Conservation (phyloP, 2,797 vertebrate species). For the Eulemur coronatus region DNA sequence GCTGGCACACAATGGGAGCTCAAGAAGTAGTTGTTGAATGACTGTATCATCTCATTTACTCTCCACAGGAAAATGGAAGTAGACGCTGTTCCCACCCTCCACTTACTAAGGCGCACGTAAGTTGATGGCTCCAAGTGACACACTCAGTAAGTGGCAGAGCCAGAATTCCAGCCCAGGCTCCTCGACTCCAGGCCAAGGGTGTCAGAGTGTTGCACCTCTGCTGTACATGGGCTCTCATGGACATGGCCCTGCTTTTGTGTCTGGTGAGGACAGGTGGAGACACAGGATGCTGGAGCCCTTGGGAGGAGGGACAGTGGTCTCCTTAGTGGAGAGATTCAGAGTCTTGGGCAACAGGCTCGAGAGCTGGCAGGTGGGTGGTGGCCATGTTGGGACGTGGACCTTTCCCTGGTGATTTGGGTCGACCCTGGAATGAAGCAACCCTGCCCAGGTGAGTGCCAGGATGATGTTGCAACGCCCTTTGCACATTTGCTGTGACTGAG, state of each 20-base stretch:
- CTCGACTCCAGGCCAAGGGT: background rate
- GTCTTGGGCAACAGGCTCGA: background rate
- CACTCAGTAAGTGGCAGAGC: background rate
- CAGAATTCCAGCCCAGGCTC: background rate
- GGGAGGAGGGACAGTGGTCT: background rate
- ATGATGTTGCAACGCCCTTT: accelerated
- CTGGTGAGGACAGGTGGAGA: background rate
- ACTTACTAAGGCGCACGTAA: background rate
- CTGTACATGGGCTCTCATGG: background rate
- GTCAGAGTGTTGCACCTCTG: background rate
- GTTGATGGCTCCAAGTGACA: background rate
- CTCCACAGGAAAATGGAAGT: background rate
- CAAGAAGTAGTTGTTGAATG: background rate
- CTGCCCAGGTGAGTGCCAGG: background rate
- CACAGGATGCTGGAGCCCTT: background rate
- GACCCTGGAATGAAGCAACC: background rate
- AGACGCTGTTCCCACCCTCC: background rate
- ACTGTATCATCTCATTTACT: background rate
- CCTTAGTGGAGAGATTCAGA: background rate
- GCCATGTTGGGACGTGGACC: background rate
- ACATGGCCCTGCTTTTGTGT: background rate
- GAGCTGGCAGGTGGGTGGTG: background rate
- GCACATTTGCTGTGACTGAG: background rate
- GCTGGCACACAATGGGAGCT: background rate
- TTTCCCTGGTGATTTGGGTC: background rate